phyloP scores from a whole-genome alignment of 2,113 vertebrate species.

The Labeo rohita region DNA sequence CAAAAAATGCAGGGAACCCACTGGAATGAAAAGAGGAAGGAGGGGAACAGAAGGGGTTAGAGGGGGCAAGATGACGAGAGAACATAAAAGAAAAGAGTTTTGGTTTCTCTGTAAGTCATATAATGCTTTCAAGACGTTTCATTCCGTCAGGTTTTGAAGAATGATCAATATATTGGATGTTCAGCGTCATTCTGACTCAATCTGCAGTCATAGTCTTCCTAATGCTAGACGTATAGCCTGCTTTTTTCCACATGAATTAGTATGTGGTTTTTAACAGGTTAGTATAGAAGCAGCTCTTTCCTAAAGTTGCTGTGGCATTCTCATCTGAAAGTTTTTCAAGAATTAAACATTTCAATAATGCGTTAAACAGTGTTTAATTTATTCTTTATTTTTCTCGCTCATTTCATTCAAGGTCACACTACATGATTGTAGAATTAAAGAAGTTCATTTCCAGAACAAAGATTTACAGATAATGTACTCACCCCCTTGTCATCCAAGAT shows the following conservation, averaged over 20 bases:
- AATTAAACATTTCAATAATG: neutral
- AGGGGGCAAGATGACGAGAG: neutral
- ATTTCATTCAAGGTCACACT: neutral
- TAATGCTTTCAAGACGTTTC: neutral
- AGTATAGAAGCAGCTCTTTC: neutral
- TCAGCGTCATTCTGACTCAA: neutral
- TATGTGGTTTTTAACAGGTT: neutral
- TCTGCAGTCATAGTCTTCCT: neutral
- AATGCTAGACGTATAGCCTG: neutral
- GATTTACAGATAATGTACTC: too few species aligned
- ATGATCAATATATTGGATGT: neutral
- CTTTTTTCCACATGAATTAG: neutral
- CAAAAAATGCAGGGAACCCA: conserved; percentile 48
- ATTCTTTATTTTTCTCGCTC: neutral
- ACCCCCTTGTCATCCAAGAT: too few species aligned
- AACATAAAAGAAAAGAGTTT: neutral
- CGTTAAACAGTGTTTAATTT: neutral
- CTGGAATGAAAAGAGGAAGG: conserved; percentile 36
- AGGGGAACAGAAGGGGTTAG: neutral
- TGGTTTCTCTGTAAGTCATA: neutral
- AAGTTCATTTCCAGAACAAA: too few species aligned
- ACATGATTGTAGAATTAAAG: neutral
- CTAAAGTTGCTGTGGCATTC: neutral
- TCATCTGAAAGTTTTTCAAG: neutral
- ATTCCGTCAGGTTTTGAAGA: neutral